A percentile compares a stretch with the other conserved stretches of the same genome.
Evolutionary conservation across 2,113 vertebrate genomes (phyloP).

Genomic region (Tachysurus vachellii): DNA sequence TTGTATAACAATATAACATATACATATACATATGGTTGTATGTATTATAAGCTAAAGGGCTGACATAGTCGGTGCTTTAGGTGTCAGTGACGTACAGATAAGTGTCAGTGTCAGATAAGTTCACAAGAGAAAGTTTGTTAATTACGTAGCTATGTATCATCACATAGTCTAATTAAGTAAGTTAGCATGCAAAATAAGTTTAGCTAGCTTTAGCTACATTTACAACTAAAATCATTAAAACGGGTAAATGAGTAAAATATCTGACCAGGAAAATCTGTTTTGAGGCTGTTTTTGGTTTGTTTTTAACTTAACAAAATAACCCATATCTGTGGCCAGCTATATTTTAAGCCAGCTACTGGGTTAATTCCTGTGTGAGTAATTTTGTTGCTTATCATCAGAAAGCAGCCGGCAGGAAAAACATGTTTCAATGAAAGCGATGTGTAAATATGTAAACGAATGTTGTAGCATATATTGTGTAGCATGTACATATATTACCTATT

Average conservation of each 20-base stretch:
- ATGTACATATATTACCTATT: neutral
- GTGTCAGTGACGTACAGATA: neutral
- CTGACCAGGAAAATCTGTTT: neutral
- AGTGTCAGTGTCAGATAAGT: too few relatives aligned
- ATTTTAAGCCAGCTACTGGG: neutral
- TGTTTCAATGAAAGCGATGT: neutral
- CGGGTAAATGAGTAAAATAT: too few relatives aligned
- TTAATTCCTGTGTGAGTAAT: neutral
- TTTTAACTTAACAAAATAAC: neutral
- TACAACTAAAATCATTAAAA: neutral
- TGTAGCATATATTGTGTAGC: neutral
- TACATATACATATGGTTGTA: too few relatives aligned
- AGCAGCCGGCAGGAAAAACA: neutral
- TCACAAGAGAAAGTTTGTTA: neutral
- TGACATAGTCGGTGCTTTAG: neutral
- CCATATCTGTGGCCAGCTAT: neutral
- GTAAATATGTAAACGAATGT: neutral
- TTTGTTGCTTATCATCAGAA: neutral
- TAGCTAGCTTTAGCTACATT: neutral
- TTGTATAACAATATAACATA: too few relatives aligned
- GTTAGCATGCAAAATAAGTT: neutral
- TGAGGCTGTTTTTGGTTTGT: neutral
- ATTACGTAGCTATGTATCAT: neutral
- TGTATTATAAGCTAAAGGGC: too few relatives aligned
- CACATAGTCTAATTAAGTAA: neutral